These are phyloP conservation scores for Glyphotaelius pellucidus DNA, from an alignment of 2,888 invertebrate species.

Conservation along the genomic window DNA sequence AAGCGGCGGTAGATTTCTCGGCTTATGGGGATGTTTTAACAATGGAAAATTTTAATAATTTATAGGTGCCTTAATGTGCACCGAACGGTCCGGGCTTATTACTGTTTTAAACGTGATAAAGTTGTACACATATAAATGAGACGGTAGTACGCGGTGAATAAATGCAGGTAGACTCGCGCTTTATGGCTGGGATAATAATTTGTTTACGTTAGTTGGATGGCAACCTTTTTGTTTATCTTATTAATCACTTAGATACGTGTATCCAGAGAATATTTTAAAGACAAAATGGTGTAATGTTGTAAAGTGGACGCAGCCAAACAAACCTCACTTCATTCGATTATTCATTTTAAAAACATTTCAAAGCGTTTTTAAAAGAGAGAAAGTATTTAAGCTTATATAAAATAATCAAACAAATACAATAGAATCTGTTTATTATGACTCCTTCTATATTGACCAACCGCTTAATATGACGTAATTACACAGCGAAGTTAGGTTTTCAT, in stretches of 20 bases:
- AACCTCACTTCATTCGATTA: not conserved
- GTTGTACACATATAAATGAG: conserved; percentile 51
- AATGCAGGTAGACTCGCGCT: conserved; percentile 21
- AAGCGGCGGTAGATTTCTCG: conserved; percentile 43
- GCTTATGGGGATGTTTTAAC: conserved; percentile 54
- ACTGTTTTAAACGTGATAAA: conserved; percentile 52
- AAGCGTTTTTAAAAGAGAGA: too few species aligned
- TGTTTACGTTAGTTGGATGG: conserved; percentile 12
- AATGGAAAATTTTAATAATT: conserved; percentile 60
- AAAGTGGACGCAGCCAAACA: not conserved
- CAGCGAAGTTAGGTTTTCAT: too few species aligned
- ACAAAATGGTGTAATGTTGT: not conserved
- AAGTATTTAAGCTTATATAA: too few species aligned
- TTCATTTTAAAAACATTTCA: too few species aligned
- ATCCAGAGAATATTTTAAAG: not conserved
- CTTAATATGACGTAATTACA: too few species aligned
- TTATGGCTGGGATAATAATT: conserved; percentile 31
- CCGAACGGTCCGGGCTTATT: conserved; percentile 37
- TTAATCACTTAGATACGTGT: not conserved
- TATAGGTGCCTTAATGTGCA: conserved; percentile 50
- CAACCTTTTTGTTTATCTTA: not conserved
- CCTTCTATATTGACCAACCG: too few species aligned
- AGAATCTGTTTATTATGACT: too few species aligned
- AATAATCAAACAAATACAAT: too few species aligned
- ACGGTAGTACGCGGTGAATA: conserved; percentile 38